Percentiles rank a stretch among this genome's conserved stretches.
Evolutionary conservation across 2,888 invertebrate genomes (phyloP).

Genomic region (Conomelus anceps): DNA sequence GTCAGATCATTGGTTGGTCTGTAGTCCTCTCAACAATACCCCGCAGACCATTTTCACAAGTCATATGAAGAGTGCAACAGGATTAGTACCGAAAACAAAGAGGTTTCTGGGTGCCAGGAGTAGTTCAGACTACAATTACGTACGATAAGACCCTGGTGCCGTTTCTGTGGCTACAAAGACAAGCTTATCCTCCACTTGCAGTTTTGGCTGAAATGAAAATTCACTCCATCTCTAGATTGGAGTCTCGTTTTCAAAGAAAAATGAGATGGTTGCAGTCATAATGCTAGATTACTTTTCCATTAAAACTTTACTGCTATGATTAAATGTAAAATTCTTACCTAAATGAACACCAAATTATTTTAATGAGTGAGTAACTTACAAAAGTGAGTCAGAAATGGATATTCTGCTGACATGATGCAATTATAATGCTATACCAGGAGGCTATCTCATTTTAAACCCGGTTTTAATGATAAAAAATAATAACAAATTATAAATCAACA

Average conservation of each 20-base stretch:
- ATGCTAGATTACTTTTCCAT: neutral
- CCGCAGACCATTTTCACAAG: neutral
- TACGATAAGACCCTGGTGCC: neutral
- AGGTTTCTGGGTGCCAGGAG: neutral
- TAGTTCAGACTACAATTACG: neutral
- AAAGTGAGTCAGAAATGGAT: neutral
- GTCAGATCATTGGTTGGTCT: neutral
- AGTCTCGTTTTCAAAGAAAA: too few relatives aligned
- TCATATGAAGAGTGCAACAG: neutral
- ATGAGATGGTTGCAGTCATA: neutral
- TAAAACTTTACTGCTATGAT: neutral
- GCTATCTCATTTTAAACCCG: neutral
- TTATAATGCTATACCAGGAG: neutral
- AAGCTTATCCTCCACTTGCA: neutral
- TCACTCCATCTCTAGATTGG: too few relatives aligned
- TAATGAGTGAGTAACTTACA: neutral
- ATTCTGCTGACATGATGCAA: neutral
- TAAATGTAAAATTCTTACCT: neutral
- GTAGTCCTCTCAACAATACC: neutral
- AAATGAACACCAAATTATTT: neutral
- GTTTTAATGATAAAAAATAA: too few relatives aligned
- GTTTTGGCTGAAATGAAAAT: too few relatives aligned
- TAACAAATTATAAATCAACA: too few relatives aligned
- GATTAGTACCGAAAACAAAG: neutral
- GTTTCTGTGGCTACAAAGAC: too few relatives aligned